Conservation (phyloP, 2,113 vertebrate species). For the Mohoua ochrocephala region DNA sequence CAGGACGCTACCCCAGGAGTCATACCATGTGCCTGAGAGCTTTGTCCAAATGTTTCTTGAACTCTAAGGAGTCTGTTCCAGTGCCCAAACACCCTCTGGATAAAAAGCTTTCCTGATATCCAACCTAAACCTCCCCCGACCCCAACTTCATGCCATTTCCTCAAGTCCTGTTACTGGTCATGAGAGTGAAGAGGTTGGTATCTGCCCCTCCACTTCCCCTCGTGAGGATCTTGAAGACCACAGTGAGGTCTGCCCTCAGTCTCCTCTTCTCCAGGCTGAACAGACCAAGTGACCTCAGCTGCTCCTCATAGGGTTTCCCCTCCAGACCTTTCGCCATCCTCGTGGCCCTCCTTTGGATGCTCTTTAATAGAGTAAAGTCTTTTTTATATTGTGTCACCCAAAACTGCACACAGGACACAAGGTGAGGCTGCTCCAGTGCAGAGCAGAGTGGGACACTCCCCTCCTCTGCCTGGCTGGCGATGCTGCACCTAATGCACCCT, state of each 20-base stretch:
- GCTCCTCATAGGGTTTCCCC: fast-evolving
- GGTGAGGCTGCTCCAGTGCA: fast-evolving
- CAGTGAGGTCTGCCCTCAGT: not conserved
- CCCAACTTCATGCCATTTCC: not conserved
- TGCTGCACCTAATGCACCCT: not conserved
- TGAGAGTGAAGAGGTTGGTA: not conserved
- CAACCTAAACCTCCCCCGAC: fast-evolving
- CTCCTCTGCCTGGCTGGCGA: fast-evolving
- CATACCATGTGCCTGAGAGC: not conserved
- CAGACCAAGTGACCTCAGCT: not conserved
- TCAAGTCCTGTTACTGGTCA: not conserved
- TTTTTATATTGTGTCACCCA: not conserved
- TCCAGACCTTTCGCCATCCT: not conserved
- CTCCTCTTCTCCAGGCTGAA: not conserved
- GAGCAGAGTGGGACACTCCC: not conserved
- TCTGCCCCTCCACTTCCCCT: not conserved
- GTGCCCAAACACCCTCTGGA: not conserved
- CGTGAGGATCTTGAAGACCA: not conserved
- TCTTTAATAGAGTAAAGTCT: not conserved
- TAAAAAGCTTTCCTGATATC: not conserved
- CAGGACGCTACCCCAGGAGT: not conserved
- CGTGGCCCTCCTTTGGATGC: not conserved
- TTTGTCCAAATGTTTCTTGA: not conserved
- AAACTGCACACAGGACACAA: fast-evolving
- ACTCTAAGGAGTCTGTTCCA: not conserved